These are phyloP conservation scores for Trissolcus brochymenae DNA, from an alignment of 2,888 invertebrate species.

Conservation along the genomic window DNA sequence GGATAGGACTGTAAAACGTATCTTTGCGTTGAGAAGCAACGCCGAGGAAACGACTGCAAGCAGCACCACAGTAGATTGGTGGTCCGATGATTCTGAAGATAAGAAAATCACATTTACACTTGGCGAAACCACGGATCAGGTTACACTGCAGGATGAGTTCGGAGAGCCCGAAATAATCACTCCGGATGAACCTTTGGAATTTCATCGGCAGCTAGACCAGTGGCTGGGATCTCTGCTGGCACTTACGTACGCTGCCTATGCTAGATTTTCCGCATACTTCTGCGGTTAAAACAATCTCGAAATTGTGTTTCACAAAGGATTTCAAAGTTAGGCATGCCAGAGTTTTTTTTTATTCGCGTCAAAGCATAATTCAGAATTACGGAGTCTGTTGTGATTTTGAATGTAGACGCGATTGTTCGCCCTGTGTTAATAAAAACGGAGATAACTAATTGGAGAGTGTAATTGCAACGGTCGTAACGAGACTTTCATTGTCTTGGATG, in stretches of 20 bases:
- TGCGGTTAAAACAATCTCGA: too few relatives aligned
- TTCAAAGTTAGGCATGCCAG: too few relatives aligned
- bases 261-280: conserved; percentile 56
- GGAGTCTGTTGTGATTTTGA: too few relatives aligned
- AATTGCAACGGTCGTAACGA: too few relatives aligned
- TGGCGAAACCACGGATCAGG: conserved; percentile 36
- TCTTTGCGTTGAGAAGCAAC: conserved; percentile 53
- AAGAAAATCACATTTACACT: conserved; percentile 19
- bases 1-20: conserved; percentile 65
- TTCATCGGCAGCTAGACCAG: conserved; percentile 64
- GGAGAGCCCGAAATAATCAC: conserved; percentile 37
- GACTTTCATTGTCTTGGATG: too few relatives aligned
- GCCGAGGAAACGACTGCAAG: conserved; percentile 16
- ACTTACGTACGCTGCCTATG: conserved; percentile 62
- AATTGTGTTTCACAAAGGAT: too few relatives aligned
- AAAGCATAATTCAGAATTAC: too few relatives aligned
- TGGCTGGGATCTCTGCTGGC: conserved; percentile 67
- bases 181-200: conserved; percentile 60
- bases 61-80: conserved; percentile 21
- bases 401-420: too few relatives aligned
- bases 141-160: conserved; percentile 26
- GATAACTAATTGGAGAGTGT: too few relatives aligned
- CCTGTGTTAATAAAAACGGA: too few relatives aligned
- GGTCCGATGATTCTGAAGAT: conserved; percentile 24
- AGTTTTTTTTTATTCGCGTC: too few relatives aligned